Base-by-base conservation (phyloP, 1,140 invertebrate genomes). In the Drosophila takahashii region DNA sequence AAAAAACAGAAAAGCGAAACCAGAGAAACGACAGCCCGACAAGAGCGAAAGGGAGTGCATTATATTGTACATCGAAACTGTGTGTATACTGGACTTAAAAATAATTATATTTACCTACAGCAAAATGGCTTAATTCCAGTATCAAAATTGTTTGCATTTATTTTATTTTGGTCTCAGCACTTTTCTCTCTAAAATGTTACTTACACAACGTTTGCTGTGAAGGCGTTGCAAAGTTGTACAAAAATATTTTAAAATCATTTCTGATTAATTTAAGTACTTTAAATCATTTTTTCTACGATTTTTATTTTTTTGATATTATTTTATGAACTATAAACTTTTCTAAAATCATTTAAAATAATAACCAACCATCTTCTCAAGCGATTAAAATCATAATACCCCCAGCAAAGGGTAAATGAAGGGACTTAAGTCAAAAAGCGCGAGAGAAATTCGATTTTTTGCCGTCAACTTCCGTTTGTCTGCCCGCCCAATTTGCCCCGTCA, bases 371-470 rank as follows among this genome's bases (percentile, higher is more conserved):
- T 7, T 16, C n/a, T 16, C 3, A 50, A 13, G 18, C 26, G 8
- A 37, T 15, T 39, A 37, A 8, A 39, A 6, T 11, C 18, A 34
- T 15, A 51, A 15, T 8, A 1, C n/a, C 18, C 18, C 4, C 5
- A 60, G 15, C 32, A 10, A 59, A n/a, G 41, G 7, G n/a, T 9
- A 41, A 41, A 15, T 36, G 48, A 65, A 9, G 47, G 15, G n/a
- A 50, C 27, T 34, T 54, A n/a, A 18, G 48, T 54, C 53, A 27
- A 29, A 54, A 54, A 22, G 36, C 37, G 29, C 53, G 26, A 71
- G 62, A 66, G 56, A 78, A 73, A 81, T 86, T 85, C 74, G 81
- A 86, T 85, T 71, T 84, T 84, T 85, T 57, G 72, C 66, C 60
- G 59, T 75, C 81, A 78, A 86, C 74, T 86, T 86, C 81, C 81